phyloP scores from a whole-genome alignment of 1,140 invertebrate genomes.

The Drosophila ercepeae region DNA sequence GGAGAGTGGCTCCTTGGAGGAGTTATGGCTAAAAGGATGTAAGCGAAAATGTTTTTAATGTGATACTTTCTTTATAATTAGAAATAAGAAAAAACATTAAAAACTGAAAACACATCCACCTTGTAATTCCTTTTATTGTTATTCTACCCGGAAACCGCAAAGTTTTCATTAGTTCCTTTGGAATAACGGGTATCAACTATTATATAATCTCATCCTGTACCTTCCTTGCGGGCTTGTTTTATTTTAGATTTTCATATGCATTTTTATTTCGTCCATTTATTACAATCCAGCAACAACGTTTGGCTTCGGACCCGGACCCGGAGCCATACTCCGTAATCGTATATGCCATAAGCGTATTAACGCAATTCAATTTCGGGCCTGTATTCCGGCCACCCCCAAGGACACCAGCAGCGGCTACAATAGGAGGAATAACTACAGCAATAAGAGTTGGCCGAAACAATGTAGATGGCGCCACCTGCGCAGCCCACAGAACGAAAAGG shows the following conservation, averaged over 20 bases:
- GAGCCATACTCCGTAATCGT: conserved; percentile 34
- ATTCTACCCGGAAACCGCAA: too few relatives aligned
- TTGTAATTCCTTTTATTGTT: too few relatives aligned
- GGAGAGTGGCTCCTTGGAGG: not conserved
- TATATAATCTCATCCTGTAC: too few relatives aligned
- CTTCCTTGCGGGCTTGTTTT: too few relatives aligned
- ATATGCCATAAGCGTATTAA: conserved; percentile 78
- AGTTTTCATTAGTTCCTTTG: too few relatives aligned
- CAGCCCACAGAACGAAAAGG: conserved; percentile 5
- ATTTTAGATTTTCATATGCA: conserved; percentile 70
- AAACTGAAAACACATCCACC: not conserved
- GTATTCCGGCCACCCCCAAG: conserved; percentile 28
- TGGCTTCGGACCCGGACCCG: conserved; percentile 5
- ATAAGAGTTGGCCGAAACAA: conserved; percentile 32
- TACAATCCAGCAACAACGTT: conserved; percentile 31
- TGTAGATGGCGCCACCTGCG: conserved; percentile 57
- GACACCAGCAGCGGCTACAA: conserved; percentile 11
- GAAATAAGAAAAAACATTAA: not conserved
- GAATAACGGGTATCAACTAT: conserved; percentile 1
- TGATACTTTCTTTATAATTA: not conserved
- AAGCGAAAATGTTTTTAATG: conserved; percentile 8
- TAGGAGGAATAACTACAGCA: conserved; percentile 28
- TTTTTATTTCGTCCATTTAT: conserved; percentile 67
- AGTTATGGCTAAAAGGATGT: too few relatives aligned
- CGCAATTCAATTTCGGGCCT: conserved; percentile 72